These are phyloP conservation scores for Anthophora plumipes DNA, from an alignment of 2,888 invertebrate species.

Conservation along the genomic window DNA sequence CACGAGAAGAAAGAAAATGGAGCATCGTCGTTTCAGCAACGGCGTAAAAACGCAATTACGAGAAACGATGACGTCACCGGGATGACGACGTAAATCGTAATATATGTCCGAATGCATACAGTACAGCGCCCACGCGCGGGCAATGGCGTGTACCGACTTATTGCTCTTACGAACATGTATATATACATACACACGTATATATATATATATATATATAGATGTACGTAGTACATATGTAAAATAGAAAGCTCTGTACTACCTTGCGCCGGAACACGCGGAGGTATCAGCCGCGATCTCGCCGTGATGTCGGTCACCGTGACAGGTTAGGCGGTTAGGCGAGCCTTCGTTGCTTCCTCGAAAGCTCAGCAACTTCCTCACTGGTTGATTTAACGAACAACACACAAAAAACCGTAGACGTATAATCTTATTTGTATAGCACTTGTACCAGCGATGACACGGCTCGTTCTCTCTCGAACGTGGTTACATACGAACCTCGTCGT, in stretches of 20 bases:
- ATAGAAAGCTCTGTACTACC: constrained; percentile 65
- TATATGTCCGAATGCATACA: constrained; percentile 40
- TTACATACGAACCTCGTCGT: constrained; percentile 46
- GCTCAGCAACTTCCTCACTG: constrained; percentile 38
- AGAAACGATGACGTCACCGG: constrained; percentile 59
- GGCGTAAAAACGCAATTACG: constrained; percentile 56
- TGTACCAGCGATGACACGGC: constrained; percentile 50
- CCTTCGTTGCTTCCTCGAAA: neutral
- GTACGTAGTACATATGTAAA: constrained; percentile 24
- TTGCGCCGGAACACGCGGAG: constrained; percentile 73
- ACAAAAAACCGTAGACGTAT: constrained; percentile 58
- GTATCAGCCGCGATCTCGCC: constrained; percentile 72
- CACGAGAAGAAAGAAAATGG: neutral
- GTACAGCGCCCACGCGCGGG: constrained; percentile 52
- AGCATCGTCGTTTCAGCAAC: constrained; percentile 33
- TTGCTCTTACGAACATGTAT: constrained; percentile 32
- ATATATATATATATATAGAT: constrained; percentile 21
- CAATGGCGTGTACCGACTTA: constrained; percentile 58
- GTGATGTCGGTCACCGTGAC: constrained; percentile 74
- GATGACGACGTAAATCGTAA: constrained; percentile 49
- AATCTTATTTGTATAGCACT: constrained; percentile 61
- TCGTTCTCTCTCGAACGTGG: constrained; percentile 33
- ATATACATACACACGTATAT: constrained; percentile 23
- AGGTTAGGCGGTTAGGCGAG: constrained; percentile 64
- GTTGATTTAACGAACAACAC: constrained; percentile 65